These are phyloP conservation scores for Leptopilina clavipes DNA, from an alignment of 1,140 invertebrate genomes.

Conservation along the genomic window DNA sequence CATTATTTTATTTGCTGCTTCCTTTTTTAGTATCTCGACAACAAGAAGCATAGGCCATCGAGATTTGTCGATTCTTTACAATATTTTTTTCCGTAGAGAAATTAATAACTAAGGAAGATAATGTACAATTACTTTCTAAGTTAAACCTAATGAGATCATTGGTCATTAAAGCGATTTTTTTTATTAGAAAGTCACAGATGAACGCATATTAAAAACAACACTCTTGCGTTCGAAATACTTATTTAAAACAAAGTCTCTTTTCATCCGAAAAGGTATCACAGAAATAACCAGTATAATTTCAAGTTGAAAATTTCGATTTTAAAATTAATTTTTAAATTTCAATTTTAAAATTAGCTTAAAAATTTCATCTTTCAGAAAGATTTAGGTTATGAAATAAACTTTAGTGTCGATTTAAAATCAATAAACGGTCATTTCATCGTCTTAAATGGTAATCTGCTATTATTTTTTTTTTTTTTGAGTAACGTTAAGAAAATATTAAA, in stretches of 20 bases:
- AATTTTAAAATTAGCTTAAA: no score
- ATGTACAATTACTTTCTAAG: not conserved
- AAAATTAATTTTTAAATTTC: no score
- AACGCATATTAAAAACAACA: constrained; percentile 1
- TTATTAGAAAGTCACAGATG: constrained; percentile 3
- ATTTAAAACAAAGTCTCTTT: not conserved
- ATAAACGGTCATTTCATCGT: not conserved
- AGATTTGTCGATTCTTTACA: constrained; percentile 9
- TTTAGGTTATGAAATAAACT: no score
- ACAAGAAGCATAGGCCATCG: constrained; percentile 11
- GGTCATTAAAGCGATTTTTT: not conserved
- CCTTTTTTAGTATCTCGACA: not conserved
- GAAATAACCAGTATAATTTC: not conserved
- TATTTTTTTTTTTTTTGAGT: no score
- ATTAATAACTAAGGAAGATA: not conserved
- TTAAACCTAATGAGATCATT: constrained; percentile 2
- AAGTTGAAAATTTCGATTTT: not conserved
- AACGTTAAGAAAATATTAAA: no score
- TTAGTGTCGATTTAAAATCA: not conserved
- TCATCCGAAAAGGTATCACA: not conserved
- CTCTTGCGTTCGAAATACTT: constrained; percentile 12
- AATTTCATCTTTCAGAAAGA: no score
- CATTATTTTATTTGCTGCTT: not conserved
- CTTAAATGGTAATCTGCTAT: no score
- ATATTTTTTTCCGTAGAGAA: not conserved